Evolutionary conservation across 2,797 vertebrate species (phyloP).

Genomic region (Oreonectes daqikongensis): DNA sequence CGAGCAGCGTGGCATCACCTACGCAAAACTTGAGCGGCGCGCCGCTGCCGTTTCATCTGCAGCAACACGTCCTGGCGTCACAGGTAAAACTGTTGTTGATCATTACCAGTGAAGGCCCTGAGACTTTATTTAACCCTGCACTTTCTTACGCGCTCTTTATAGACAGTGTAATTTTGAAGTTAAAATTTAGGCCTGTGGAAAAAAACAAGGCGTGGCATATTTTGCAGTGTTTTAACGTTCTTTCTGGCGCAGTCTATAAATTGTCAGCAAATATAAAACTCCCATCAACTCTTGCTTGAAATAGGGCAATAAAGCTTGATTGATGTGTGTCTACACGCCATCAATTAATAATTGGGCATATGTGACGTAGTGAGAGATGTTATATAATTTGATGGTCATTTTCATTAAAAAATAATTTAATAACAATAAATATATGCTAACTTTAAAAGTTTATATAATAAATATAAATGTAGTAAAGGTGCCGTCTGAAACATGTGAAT

Average conservation of each 20-base stretch:
- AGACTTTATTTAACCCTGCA: not conserved
- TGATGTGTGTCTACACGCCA: not conserved
- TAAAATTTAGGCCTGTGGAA: not conserved
- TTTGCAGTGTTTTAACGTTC: constrained; percentile 3
- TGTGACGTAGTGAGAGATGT: not conserved
- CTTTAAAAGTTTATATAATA: no score
- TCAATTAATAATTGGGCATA: not conserved
- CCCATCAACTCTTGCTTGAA: not conserved
- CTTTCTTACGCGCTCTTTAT: no score
- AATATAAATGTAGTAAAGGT: no score
- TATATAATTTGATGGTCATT: not conserved
- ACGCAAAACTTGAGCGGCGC: constrained; percentile 86
- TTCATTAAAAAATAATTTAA: no score
- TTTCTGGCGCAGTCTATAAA: constrained; percentile 24
- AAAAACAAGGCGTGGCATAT: not conserved
- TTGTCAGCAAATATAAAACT: constrained; percentile 25
- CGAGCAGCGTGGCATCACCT: constrained; percentile 85
- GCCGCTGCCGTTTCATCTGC: constrained; percentile 92
- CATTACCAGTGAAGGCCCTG: not conserved
- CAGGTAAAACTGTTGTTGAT: constrained; percentile 80
- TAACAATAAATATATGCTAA: no score
- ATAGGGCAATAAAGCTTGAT: constrained; percentile 7
- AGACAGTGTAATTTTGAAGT: not conserved
- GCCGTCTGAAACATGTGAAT: no score
- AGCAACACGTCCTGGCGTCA: constrained; percentile 95